Evolutionary conservation across 1,140 invertebrate species (phyloP).

Genomic region (Pristionchus pacificus): DNA sequence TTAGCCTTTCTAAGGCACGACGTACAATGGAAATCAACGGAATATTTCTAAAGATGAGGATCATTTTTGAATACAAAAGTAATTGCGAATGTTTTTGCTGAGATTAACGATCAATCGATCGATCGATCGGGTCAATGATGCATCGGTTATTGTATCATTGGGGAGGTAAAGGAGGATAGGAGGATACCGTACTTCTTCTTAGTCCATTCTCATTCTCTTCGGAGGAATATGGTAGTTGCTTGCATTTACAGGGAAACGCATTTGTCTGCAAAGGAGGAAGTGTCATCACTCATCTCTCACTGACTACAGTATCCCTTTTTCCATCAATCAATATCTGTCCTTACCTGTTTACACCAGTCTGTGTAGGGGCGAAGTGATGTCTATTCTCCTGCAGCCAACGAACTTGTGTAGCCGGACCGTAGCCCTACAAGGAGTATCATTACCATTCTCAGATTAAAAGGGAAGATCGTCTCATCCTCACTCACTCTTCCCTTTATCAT

Average conservation of each 20-base stretch:
- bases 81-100: too few species aligned
- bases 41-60: too few species aligned
- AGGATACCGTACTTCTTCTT: too few species aligned
- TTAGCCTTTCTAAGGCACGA: too few species aligned
- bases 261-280: not conserved
- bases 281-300: not conserved
- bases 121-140: too few species aligned
- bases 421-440: slow-evolving; percentile 66
- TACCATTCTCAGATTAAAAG: not conserved
- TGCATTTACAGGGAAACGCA: not conserved
- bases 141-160: too few species aligned
- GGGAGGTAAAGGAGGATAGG: too few species aligned
- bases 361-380: not conserved
- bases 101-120: too few species aligned
- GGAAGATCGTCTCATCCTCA: not conserved
- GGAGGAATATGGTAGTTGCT: not conserved
- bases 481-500: not conserved
- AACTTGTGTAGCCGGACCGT: slow-evolving; percentile 97
- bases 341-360: too few species aligned
- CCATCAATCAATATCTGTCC: too few species aligned
- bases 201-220: not conserved
- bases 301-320: not conserved
- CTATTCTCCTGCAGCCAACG: slow-evolving; percentile 84
- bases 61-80: too few species aligned
- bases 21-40: too few species aligned